Percentiles rank a stretch among this genome's conserved stretches.
phyloP scores from a whole-genome alignment of 2,113 vertebrate species.

The Pterocles gutturalis region DNA sequence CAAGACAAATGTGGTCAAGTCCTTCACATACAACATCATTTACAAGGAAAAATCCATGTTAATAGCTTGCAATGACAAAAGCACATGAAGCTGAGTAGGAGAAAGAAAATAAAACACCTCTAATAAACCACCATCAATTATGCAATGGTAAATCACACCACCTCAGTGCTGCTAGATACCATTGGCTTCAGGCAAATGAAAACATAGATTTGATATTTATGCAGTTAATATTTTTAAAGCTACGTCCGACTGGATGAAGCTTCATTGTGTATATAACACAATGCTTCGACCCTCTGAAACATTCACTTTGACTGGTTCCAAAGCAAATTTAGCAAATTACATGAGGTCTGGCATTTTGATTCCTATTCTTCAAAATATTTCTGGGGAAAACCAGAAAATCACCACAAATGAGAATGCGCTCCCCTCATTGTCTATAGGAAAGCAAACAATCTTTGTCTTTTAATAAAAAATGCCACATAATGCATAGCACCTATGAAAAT shows the following conservation, averaged over 20 bases:
- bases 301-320: background rate
- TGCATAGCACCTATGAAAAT: background rate
- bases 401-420: background rate
- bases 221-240: background rate
- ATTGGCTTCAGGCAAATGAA: background rate
- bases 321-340: background rate
- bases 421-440: background rate
- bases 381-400: background rate
- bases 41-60: background rate
- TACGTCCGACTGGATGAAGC: background rate
- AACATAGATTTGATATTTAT: background rate
- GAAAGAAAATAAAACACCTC: background rate
- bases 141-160: background rate
- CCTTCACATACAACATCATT: background rate
- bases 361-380: background rate
- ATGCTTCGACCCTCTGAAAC: background rate
- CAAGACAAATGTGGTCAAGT: background rate
- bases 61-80: background rate
- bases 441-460: background rate
- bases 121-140: background rate
- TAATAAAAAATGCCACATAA: background rate
- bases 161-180: background rate
- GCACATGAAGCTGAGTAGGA: background rate
- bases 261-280: background rate
- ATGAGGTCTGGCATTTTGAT: background rate